Base-by-base conservation (phyloP, 1,140 invertebrate species). In the Sycophila sp. region DNA sequence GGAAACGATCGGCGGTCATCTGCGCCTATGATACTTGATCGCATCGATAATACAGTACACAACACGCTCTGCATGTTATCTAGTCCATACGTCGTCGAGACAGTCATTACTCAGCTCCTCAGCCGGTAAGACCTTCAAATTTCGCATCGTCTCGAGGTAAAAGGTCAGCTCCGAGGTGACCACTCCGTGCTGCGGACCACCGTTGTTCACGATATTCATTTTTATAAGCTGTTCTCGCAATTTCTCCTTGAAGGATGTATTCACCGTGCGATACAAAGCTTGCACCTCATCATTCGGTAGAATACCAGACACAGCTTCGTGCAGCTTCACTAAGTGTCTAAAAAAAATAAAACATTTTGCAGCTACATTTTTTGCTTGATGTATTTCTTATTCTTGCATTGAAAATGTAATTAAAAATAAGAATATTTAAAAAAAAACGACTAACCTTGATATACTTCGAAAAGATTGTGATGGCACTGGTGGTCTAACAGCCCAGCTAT, bases 121-220 rank as follows among this genome's bases (percentile, higher is more conserved):
- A 56, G 89, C 87, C 10, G 93, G 92, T 76, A 95, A 86, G n/a
- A 94, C 91, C 81, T 94, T 92, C 24, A 98, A 86, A 74, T 92
- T 93, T 81, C 94, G 92, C 72, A 98, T 88, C 75, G 95, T 97
- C 85, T 98, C 94, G 71, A 96, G 89, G 85, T 98, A 99, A 88
- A 98, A 98, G 53, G 94, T 95, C 77, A 98, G 87, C 89, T 99
- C 97, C 26, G 96, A 95, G 28, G 94, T 97, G 4, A 98, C 97
- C 73, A 98, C 91, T 53, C 96, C 97, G 83, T 99, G 96, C 80
- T 98, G 94, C 1, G 97, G 96, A 34, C 96, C 96, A 45, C 96
- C 97, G 86, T 99, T 96, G 77, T 96, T 97, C 24, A 92, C 91
- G 71, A 99, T 95, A 81, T 96, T 95, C 86, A 97, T 91, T 82